Conservation (phyloP, 2,888 invertebrate species). For the Athalia rosae region DNA sequence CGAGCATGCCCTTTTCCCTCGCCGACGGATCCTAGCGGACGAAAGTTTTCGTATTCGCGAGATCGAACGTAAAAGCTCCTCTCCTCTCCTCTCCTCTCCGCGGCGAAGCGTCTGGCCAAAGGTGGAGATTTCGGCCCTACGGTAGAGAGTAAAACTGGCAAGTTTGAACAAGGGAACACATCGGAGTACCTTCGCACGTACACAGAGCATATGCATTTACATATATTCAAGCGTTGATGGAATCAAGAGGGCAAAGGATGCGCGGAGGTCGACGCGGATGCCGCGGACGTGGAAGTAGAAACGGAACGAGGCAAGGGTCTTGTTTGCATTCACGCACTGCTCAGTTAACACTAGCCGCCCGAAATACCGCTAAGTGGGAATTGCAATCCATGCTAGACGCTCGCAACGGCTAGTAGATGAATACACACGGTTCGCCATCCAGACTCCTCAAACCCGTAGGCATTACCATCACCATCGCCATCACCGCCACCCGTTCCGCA, state of each 20-base stretch:
- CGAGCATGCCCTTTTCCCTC: no score
- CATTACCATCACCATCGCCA: constrained; percentile 37
- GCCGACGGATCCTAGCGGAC: no score
- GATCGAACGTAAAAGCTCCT: no score
- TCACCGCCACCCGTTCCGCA: constrained; percentile 23
- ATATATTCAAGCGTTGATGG: constrained; percentile 14
- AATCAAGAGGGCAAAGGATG: constrained; percentile 27
- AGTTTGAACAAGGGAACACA: constrained; percentile 39
- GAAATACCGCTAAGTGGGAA: constrained; percentile 57
- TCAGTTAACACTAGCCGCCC: constrained; percentile 59
- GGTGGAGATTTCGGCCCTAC: no score
- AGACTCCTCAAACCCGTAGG: constrained; percentile 20
- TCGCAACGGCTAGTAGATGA: constrained; percentile 53
- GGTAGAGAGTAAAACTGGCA: constrained; percentile 13
- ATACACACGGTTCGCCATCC: constrained; percentile 48
- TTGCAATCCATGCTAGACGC: constrained; percentile 54
- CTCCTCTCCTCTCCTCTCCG: no score
- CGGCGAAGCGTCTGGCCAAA: no score
- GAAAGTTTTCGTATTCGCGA: no score
- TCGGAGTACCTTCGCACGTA: neutral
- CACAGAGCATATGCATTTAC: no score
- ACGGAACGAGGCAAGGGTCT: constrained; percentile 26
- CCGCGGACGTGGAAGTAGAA: constrained; percentile 9
- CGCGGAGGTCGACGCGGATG: neutral
- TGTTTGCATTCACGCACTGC: constrained; percentile 62